Evolutionary conservation across 2,113 vertebrate species (phyloP).

Genomic region (Heteronetta atricapilla): DNA sequence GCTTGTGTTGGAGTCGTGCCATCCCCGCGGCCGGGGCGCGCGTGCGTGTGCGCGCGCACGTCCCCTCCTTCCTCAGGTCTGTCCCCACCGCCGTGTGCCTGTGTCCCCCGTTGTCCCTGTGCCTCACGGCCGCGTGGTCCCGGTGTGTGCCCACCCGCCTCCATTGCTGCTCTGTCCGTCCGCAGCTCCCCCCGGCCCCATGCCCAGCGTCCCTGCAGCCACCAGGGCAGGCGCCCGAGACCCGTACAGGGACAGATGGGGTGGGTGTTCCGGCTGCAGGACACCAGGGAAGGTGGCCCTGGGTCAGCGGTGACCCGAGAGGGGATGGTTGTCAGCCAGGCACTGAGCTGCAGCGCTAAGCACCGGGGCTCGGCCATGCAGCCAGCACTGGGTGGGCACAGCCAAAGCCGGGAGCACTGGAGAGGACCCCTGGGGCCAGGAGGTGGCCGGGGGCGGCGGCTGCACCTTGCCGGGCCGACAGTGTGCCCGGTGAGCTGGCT

Average conservation of each 20-base stretch:
- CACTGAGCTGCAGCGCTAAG: not conserved
- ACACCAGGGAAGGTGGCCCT: not conserved
- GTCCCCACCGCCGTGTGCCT: not conserved
- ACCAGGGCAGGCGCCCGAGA: not conserved
- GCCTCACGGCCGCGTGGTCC: not conserved
- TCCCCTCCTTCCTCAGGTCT: not conserved
- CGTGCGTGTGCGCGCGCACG: not conserved
- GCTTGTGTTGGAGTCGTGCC: not conserved
- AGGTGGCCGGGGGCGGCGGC: not conserved
- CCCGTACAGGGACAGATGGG: not conserved
- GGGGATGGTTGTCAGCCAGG: not conserved
- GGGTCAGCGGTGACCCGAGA: not conserved
- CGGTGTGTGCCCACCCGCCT: not conserved
- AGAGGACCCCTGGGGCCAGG: not conserved
- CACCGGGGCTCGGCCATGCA: not conserved
- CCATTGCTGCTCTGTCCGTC: conserved; percentile 27
- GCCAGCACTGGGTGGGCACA: not conserved
- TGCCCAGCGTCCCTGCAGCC: not conserved
- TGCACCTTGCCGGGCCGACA: not conserved
- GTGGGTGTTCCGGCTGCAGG: not conserved
- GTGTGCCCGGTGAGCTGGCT: not conserved
- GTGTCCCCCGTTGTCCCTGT: conserved; percentile 21
- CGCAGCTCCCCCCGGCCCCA: not conserved
- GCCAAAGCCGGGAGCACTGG: not conserved
- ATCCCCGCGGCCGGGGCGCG: not conserved